A percentile compares a stretch with the other conserved stretches of the same genome.
phyloP scores from a whole-genome alignment of 2,113 vertebrate genomes.

The Sporophila hypoxantha region DNA sequence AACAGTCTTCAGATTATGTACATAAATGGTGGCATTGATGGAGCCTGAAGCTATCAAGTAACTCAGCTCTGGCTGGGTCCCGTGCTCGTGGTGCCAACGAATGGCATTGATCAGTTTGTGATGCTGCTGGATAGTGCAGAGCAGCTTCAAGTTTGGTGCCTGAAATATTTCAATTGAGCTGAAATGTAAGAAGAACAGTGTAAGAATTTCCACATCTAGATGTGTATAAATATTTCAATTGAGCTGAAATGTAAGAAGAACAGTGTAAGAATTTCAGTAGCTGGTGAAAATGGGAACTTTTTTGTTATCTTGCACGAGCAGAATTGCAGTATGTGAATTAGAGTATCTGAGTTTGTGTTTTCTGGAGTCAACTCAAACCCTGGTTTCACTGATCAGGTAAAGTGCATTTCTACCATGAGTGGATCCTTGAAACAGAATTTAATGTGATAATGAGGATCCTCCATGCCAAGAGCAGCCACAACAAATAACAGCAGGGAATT shows the following conservation, averaged over 20 bases:
- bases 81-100: constrained; percentile 85
- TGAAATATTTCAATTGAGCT: constrained; percentile 88
- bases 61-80: constrained; percentile 70
- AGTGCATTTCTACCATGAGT: background rate
- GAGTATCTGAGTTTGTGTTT: background rate
- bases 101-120: constrained; percentile 92
- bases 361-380: background rate
- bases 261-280: background rate
- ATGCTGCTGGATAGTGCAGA: constrained; percentile 92
- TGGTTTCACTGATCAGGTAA: background rate
- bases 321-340: background rate
- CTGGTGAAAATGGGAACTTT: background rate
- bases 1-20: constrained; percentile 80
- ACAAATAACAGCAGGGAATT: background rate
- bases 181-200: constrained; percentile 13
- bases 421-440: background rate
- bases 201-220: too few relatives aligned
- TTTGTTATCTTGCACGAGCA: background rate
- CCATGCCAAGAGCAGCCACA: background rate
- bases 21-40: constrained; percentile 84
- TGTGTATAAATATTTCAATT: constrained; percentile 86
- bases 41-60: constrained; percentile 89
- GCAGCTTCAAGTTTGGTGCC: constrained; percentile 76
- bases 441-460: background rate
- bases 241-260: constrained; percentile 70